phyloP scores from a whole-genome alignment of 1,140 invertebrate species.

The Plectrocnemia conspersa region DNA sequence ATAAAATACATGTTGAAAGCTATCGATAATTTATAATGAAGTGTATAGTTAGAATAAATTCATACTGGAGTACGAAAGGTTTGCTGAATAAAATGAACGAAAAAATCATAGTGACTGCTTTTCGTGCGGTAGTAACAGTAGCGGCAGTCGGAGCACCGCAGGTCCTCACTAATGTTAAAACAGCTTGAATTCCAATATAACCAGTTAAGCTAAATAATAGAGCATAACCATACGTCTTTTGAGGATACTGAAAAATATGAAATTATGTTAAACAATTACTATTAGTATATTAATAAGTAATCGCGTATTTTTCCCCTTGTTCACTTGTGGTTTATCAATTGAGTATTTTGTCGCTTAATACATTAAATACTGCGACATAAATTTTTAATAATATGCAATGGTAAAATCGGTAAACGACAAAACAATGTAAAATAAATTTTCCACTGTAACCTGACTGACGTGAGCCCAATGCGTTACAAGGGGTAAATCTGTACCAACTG shows the following conservation, averaged over 20 bases:
- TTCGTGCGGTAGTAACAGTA: conserved; percentile 82
- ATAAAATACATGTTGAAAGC: not conserved
- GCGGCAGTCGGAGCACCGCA: conserved; percentile 88
- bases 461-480: no score
- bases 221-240: conserved; percentile 79
- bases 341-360: no score
- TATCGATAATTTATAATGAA: conserved; percentile 9
- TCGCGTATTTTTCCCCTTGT: no score
- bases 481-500: no score
- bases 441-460: no score
- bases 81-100: conserved; percentile 93
- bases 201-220: conserved; percentile 83
- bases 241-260: conserved; percentile 57
- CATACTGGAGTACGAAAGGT: conserved; percentile 90
- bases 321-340: no score
- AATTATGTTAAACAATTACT: not conserved
- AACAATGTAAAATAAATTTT: no score
- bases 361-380: conserved; percentile 22
- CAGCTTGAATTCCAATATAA: conserved; percentile 88
- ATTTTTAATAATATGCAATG: conserved; percentile 16
- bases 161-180: conserved; percentile 79
- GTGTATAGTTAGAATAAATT: conserved; percentile 35
- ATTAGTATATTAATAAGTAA: not conserved
- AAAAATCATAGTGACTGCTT: conserved; percentile 86
- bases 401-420: no score